phyloP scores from a whole-genome alignment of 64 coral and sea anemone species.

The Dendrophyllia cribrosa region DNA sequence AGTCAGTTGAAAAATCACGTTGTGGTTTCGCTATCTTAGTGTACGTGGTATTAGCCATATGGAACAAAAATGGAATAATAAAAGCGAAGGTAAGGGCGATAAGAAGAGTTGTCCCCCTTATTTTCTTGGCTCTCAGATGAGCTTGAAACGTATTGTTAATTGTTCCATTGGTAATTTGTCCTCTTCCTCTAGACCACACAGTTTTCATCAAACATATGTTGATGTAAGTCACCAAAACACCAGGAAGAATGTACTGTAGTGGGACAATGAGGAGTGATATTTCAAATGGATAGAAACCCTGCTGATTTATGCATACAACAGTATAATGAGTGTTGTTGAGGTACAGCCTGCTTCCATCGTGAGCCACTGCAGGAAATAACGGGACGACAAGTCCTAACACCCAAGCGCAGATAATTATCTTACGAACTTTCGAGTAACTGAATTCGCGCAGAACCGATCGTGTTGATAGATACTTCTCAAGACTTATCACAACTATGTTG shows the following conservation, averaged over 20 bases:
- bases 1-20: conserved; percentile 26
- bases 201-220: conserved; percentile 14
- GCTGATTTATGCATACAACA: not conserved
- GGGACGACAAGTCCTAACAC: not conserved
- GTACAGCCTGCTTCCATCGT: not conserved
- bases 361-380: not conserved
- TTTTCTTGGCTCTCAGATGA: not conserved
- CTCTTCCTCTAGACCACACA: not conserved
- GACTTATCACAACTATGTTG: conserved; percentile 41
- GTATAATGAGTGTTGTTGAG: conserved; percentile 15
- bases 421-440: not conserved
- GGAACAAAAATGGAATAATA: conserved; percentile 5
- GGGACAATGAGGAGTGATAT: not conserved
- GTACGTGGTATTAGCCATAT: not conserved
- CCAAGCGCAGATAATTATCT: conserved; percentile 28
- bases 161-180: not conserved
- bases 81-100: conserved; percentile 20
- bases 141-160: conserved; percentile 5
- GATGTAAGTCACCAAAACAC: conserved; percentile 9
- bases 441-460: not conserved
- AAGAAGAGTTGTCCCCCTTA: conserved; percentile 14
- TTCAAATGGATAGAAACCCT: not conserved
- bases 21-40: not conserved
- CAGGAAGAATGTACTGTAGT: not conserved
- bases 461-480: conserved; percentile 53